Percentiles rank a stretch among this genome's conserved stretches.
Conservation (phyloP, 2,888 invertebrate genomes). For the Pecten maximus region DNA sequence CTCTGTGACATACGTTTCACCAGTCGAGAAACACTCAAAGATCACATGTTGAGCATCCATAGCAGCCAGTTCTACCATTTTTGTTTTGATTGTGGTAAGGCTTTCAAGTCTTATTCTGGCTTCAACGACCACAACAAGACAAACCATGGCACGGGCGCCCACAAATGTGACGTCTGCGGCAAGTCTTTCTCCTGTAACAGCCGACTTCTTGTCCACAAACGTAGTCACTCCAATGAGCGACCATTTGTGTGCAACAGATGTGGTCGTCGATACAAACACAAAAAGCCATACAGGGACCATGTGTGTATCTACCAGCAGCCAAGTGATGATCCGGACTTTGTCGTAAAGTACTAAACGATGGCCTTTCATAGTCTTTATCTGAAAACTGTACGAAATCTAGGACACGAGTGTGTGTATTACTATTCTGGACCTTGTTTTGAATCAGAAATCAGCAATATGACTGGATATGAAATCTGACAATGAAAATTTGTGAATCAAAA, state of each 20-base stretch:
- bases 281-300: background rate
- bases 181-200: slow-evolving; percentile 38
- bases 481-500: too few species aligned
- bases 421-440: too few species aligned
- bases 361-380: too few species aligned
- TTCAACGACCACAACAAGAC: slow-evolving; percentile 37
- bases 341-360: background rate
- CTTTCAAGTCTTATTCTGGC: slow-evolving; percentile 36
- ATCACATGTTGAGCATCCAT: background rate
- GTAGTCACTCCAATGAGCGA: slow-evolving; percentile 37
- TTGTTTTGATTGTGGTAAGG: slow-evolving; percentile 38
- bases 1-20: background rate
- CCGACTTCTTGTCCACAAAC: slow-evolving; percentile 33
- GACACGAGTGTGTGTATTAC: too few species aligned
- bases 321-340: background rate
- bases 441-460: too few species aligned
- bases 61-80: slow-evolving; percentile 14
- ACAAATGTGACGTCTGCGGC: slow-evolving; percentile 40
- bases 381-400: too few species aligned
- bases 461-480: too few species aligned
- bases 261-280: slow-evolving; percentile 36
- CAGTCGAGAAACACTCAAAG: background rate
- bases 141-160: slow-evolving; percentile 8
- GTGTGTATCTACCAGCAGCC: background rate
- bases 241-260: slow-evolving; percentile 38